phyloP scores from a whole-genome alignment of 2,113 vertebrate genomes.

The Merops nubicus region DNA sequence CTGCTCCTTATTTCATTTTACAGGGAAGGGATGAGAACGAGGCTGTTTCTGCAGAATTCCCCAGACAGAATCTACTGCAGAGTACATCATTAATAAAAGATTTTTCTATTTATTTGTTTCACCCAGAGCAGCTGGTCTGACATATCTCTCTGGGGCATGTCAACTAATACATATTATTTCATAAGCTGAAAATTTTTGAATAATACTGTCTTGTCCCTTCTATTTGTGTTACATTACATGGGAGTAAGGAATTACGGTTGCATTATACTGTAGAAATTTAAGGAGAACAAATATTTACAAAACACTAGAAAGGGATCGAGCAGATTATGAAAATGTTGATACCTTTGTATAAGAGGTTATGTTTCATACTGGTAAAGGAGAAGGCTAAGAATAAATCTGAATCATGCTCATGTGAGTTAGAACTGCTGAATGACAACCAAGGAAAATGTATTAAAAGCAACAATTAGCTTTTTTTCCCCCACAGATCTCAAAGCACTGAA shows the following conservation, averaged over 20 bases:
- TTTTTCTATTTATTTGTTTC: conserved; percentile 50
- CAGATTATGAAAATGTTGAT: not conserved
- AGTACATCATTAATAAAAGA: conserved; percentile 47
- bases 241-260: not conserved
- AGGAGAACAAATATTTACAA: not conserved
- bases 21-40: not conserved
- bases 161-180: conserved; percentile 54
- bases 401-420: not conserved
- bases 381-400: conserved; percentile 19
- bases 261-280: not conserved
- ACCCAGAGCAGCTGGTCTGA: conserved; percentile 49
- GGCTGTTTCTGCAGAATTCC: not conserved
- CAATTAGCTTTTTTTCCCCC: not conserved
- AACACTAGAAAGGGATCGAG: not conserved
- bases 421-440: not conserved
- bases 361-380: not conserved
- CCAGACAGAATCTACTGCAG: not conserved
- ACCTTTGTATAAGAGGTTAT: not conserved
- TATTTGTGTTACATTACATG: conserved; percentile 15
- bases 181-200: conserved; percentile 42
- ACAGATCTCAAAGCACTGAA: not conserved
- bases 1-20: not conserved
- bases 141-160: conserved; percentile 22
- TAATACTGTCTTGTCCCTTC: conserved; percentile 35
- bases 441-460: conserved; percentile 25